These are phyloP conservation scores for Tetrax tetrax DNA, from an alignment of 2,113 vertebrate genomes.

Conservation along the genomic window DNA sequence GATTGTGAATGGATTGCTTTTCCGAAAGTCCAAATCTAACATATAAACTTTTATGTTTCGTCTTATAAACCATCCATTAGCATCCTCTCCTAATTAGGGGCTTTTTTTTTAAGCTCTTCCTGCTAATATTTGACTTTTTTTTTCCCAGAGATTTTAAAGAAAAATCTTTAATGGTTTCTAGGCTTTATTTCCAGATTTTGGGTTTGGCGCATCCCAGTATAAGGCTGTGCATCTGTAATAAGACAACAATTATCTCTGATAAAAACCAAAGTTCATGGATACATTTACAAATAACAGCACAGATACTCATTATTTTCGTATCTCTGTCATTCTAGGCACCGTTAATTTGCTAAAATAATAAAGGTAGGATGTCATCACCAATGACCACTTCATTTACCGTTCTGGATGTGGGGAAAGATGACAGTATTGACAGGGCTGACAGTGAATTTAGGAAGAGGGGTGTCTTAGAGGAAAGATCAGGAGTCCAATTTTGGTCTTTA, in stretches of 20 bases:
- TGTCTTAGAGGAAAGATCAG: background rate
- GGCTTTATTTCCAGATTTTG: background rate
- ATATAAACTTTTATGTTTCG: rapidly evolving
- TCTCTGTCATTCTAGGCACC: background rate
- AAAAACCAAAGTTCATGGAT: background rate
- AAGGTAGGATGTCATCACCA: background rate
- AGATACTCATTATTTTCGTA: background rate
- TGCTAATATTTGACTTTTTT: background rate
- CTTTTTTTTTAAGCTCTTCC: background rate
- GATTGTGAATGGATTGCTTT: background rate
- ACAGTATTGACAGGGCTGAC: background rate
- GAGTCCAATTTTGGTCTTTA: background rate
- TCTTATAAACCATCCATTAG: background rate
- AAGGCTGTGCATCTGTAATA: background rate
- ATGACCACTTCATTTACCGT: background rate
- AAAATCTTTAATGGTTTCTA: background rate
- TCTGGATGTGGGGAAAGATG: background rate
- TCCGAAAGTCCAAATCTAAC: background rate
- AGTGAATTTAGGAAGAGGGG: background rate
- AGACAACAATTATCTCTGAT: background rate
- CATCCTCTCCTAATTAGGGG: background rate
- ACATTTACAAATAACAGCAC: background rate
- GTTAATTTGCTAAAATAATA: background rate
- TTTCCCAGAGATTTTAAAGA: background rate
- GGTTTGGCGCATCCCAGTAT: background rate